These are phyloP conservation scores for Whitmania pigra DNA, from an alignment of 1,140 invertebrate genomes.

Conservation along the genomic window DNA sequence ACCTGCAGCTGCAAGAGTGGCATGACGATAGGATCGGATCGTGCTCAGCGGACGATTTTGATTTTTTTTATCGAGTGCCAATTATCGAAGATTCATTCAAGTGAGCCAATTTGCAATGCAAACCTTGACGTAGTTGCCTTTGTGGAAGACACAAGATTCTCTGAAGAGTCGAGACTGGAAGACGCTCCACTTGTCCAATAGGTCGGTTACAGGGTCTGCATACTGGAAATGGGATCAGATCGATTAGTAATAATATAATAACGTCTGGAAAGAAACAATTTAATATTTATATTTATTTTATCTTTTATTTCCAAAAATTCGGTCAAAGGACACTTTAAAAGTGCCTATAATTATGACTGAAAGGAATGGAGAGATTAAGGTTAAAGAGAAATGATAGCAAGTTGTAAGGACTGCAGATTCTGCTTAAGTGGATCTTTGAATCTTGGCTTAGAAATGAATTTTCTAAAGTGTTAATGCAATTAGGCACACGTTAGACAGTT, in stretches of 20 bases:
- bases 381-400: no score
- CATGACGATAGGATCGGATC: not conserved
- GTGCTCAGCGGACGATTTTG: not conserved
- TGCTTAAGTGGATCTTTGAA: not conserved
- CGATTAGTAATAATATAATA: no score
- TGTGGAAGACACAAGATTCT: slow-evolving; percentile 98
- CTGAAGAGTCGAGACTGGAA: slow-evolving; percentile 90
- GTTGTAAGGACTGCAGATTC: not conserved
- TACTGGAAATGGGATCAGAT: slow-evolving; percentile 54
- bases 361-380: no score
- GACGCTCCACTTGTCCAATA: slow-evolving; percentile 93
- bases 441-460: not conserved
- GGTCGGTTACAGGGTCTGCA: slow-evolving; percentile 96
- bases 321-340: no score
- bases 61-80: not conserved
- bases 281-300: no score
- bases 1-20: not conserved
- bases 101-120: slow-evolving; percentile 9
- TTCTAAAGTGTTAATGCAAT: no score
- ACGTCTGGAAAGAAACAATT: not conserved
- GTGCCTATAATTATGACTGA: no score
- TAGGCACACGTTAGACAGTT: no score
- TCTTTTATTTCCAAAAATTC: no score
- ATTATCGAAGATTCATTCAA: not conserved
- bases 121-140: slow-evolving; percentile 95